Evolutionary conservation across 1,140 invertebrate genomes (phyloP), one percentile per base, ranked within the genome.

Genomic region (Stegodyphus dumicola): DNA sequence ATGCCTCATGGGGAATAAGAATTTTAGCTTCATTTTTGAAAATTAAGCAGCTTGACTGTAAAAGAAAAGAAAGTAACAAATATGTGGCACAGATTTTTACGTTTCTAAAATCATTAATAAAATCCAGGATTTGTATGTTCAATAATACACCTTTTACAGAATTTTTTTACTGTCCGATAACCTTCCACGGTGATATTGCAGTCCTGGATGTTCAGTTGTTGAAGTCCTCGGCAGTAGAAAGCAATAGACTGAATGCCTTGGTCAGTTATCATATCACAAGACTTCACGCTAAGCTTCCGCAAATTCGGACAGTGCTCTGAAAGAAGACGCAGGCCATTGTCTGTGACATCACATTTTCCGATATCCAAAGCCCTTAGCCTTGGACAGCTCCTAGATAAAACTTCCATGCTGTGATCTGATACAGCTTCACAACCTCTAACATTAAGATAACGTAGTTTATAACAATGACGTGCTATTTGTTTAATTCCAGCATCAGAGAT

Each of bases 111-210:
- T 2, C 65, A 67, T 88, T 89, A 96, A 91, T 94, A 97, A 90
- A 98, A 97, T 49, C 95, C 96, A 69, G 96, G 96, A 91, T 98
- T 97, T 0, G 96, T 97, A 89, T 98, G 96, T 90, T 98, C 96
- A 87, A 98, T 98, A 77, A 98, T 94, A 90, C 96, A 97, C 87
- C 95, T 91, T 88, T 96, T 95, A 90, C 96, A 97, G 89, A 95
- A 96, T 89, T 95, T 95, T 90, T 97, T 97, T 17, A 98, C 95
- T 3, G 95, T 95, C 88, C 95, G 92, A 90, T 97, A 98, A 0
- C 96, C 96, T 88, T 97, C 93, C 51, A 95, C 91, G 0, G 96
- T 95, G 75, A 97, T 94, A 87, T 94, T 94, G 88, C 96, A 97
- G 90, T 97, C 96, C 89, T 97, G 96, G 78, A 98, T 97, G 89